These are phyloP conservation scores for Encarsia formosa DNA, from an alignment of 2,888 invertebrate species.

Conservation along the genomic window DNA sequence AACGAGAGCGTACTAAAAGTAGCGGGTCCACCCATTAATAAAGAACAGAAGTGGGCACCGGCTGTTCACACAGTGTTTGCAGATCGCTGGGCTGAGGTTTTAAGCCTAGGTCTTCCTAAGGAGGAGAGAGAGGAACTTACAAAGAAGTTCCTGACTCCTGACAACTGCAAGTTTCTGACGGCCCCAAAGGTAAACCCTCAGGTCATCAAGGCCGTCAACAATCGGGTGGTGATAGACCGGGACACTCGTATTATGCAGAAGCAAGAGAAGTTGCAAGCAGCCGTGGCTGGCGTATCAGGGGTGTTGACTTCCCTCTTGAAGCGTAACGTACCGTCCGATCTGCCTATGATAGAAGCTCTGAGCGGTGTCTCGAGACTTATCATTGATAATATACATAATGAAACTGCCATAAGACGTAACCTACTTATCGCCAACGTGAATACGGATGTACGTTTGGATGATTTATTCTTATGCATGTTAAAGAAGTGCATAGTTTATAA, in stretches of 20 bases:
- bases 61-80: conserved; percentile 1
- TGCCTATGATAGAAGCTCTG: not conserved
- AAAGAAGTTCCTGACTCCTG: too few relatives aligned
- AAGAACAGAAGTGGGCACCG: not conserved
- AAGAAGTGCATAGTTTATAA: too few relatives aligned
- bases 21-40: not conserved
- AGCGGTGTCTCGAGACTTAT: not conserved
- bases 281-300: conserved; percentile 5
- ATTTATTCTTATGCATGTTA: too few relatives aligned
- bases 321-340: not conserved
- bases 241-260: conserved; percentile 9
- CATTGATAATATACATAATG: not conserved
- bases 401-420: not conserved
- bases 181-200: conserved; percentile 15
- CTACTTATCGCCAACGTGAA: conserved; percentile 17
- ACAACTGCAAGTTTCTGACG: conserved; percentile 7
- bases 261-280: conserved; percentile 11
- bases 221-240: not conserved
- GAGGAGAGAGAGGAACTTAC: too few relatives aligned
- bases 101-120: conserved; percentile 2
- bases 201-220: conserved; percentile 4
- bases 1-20: conserved; percentile 4
- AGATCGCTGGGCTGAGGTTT: conserved; percentile 6
- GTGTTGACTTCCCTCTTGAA: not conserved
- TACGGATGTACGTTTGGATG: too few relatives aligned